Evolutionary conservation across 2,113 vertebrate genomes (phyloP).

Genomic region (Pimephales promelas): DNA sequence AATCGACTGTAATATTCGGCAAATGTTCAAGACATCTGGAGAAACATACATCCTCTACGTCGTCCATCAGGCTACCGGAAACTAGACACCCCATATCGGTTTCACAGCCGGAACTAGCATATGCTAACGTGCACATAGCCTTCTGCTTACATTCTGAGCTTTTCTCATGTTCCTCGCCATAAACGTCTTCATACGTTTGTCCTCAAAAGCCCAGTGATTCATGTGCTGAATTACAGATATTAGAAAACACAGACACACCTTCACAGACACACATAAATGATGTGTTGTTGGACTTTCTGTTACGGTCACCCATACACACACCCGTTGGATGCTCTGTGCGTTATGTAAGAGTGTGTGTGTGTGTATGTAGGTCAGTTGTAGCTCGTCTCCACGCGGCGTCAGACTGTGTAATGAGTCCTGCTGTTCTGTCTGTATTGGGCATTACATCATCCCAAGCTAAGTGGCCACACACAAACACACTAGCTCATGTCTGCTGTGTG

Average conservation of each 20-base stretch:
- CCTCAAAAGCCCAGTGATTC: slow-evolving; percentile 8
- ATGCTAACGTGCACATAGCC: no score
- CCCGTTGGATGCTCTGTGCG: slow-evolving; percentile 67
- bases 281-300: background rate
- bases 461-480: slow-evolving; percentile 40
- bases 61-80: no score
- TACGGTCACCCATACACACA: slow-evolving; percentile 22
- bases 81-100: no score
- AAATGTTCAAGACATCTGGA: no score
- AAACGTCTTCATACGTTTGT: background rate
- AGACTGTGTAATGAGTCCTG: slow-evolving; percentile 72
- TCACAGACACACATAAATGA: slow-evolving; percentile 11
- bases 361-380: slow-evolving; percentile 51
- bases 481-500: slow-evolving; percentile 21
- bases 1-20: no score
- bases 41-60: no score
- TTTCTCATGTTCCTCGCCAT: background rate
- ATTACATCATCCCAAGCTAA: slow-evolving; percentile 53
- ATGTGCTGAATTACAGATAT: slow-evolving; percentile 11
- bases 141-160: background rate
- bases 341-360: slow-evolving; percentile 68
- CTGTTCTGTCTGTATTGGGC: slow-evolving; percentile 49
- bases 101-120: no score
- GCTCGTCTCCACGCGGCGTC: slow-evolving; percentile 44
- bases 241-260: slow-evolving; percentile 29